phyloP scores from a whole-genome alignment of 2,113 vertebrate species.

The Potamarius usumacintae region DNA sequence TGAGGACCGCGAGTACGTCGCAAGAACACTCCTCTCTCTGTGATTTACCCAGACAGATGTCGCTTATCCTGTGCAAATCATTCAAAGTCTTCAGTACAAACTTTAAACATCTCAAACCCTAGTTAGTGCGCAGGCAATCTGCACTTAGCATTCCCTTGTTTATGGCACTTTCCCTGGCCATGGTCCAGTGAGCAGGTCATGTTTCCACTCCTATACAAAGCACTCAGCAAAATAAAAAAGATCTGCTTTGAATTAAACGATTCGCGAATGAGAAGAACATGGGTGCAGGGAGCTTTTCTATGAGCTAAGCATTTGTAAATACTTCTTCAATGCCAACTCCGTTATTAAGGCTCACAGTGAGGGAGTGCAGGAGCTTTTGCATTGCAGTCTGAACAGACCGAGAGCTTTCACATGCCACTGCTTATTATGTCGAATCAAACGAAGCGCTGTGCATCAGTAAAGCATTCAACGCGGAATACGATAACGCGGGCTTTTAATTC shows the following conservation, averaged over 20 bases:
- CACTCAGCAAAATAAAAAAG: not conserved
- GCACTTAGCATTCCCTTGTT: not conserved
- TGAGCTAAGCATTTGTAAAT: not conserved
- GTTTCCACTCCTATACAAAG: not conserved
- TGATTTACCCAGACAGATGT: too few species aligned
- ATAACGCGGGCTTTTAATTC: not conserved
- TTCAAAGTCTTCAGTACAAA: too few species aligned
- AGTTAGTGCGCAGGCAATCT: not conserved
- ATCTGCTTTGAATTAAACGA: not conserved
- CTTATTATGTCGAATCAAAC: not conserved
- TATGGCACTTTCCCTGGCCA: not conserved
- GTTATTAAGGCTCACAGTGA: slow-evolving; percentile 7
- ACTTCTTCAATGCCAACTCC: not conserved
- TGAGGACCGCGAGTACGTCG: not conserved
- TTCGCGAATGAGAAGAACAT: not conserved
- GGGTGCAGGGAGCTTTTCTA: not conserved
- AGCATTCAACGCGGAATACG: not conserved
- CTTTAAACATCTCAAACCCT: not conserved
- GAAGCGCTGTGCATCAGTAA: not conserved
- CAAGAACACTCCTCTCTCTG: not conserved
- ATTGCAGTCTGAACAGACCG: not conserved
- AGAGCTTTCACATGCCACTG: not conserved
- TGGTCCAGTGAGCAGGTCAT: not conserved
- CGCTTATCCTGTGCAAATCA: not conserved
- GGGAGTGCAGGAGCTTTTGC: not conserved